Evolutionary conservation across 2,113 vertebrate species (phyloP), one percentile per base, ranked within the genome.

Genomic region (Oreochromis spilurus): DNA sequence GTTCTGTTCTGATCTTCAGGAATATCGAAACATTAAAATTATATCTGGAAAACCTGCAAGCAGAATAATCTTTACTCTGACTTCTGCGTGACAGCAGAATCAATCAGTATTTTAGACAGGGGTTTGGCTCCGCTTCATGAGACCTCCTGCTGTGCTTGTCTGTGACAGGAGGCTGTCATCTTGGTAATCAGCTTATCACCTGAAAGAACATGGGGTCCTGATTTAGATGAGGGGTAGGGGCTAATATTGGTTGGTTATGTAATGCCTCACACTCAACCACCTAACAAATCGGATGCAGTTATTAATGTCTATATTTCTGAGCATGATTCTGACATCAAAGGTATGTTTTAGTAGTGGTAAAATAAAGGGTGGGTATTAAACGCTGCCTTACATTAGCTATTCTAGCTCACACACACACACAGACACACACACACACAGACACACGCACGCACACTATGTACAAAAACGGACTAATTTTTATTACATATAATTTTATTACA

Each of bases 151-250:
- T 88, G 90, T 3, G 72, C 29, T 82, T 31, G 45, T 85, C 67
- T 85, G 86, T 31, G 58, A 62, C 85, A 81, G 26, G 40, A 92
- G 83, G 60, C 58, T 48, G 72, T 72, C 58, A 72, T 84, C 82
- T 52, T 50, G 53, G 11, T 87, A 92, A 93, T 92, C 93, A 92
- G 91, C 91, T 94, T 91, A 92, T 65, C 88, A 93, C 91, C 85
- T 92, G 81, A 29, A 31, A 89, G 91, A 87, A 67, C 87, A 88
- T 45, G 65, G 48, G 87, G 77, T 58, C 19, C 43, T 5, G 60
- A 58, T 67, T 79, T 58, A 31, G 12, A 36, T 16, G 79, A 81
- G 29, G 54, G 26, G 16, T 12, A 8, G 9, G 9, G 55, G 16
- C 13, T 21, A 48, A 57, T 65, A 79, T 55, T 55, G 65, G n/a